phyloP scores from a whole-genome alignment of 2,888 invertebrate genomes.

The Mamestra brassicae region DNA sequence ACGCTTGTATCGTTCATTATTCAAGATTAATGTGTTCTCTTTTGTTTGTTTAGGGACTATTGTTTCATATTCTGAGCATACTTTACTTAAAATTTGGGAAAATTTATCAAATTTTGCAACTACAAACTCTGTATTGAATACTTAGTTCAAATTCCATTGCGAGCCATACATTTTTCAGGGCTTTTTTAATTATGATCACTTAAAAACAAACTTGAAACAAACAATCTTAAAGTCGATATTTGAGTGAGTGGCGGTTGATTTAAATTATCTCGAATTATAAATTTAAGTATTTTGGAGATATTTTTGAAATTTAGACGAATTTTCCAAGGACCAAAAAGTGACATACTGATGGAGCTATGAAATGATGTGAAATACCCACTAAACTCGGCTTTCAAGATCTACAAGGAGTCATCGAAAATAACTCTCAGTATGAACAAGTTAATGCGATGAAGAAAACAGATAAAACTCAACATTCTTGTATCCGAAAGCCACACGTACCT shows the following conservation, averaged over 20 bases:
- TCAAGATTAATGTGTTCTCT: slow-evolving; percentile 27
- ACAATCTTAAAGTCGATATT: too few relatives aligned
- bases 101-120: background rate
- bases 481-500: background rate
- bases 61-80: background rate
- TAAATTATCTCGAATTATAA: too few relatives aligned
- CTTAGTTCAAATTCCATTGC: background rate
- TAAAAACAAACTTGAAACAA: too few relatives aligned
- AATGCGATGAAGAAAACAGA: slow-evolving; percentile 4
- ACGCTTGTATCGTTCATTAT: slow-evolving; percentile 45
- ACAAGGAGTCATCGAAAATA: slow-evolving; percentile 15
- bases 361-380: background rate
- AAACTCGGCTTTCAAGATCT: background rate
- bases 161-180: background rate
- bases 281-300: too few relatives aligned
- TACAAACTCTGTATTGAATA: too few relatives aligned
- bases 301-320: too few relatives aligned
- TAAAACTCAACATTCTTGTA: slow-evolving; percentile 13
- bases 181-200: too few relatives aligned
- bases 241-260: too few relatives aligned
- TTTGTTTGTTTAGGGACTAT: slow-evolving; percentile 25
- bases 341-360: too few relatives aligned
- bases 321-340: too few relatives aligned
- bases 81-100: background rate
- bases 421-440: background rate